phyloP scores from a whole-genome alignment of 1,140 invertebrate genomes.

The Apis mellifera region Amel_HAv3.1 CM009935.2:7204501-7205000 shows the following conservation, averaged over 20 bases:
- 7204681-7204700: background rate
- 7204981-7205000: background rate
- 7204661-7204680: conserved; percentile 6
- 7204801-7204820: conserved; percentile 36
- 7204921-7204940: too few species aligned
- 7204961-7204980: background rate
- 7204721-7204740: too few species aligned
- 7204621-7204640: background rate
- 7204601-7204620: conserved; percentile 13
- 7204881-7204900: background rate
- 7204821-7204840: conserved; percentile 62
- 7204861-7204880: conserved; percentile 38
- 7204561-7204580: background rate
- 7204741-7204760: conserved; percentile 15
- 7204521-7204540: background rate
- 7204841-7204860: conserved; percentile 63
- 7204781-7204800: conserved; percentile 58
- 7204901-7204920: background rate
- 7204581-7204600: background rate
- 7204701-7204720: conserved; percentile 35
- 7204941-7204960: background rate
- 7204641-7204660: conserved; percentile 34
- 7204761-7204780: background rate
- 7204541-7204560: background rate
- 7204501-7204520: background rate